phyloP scores from a whole-genome alignment of 2,797 vertebrate species.

The Brotogeris chrysoptera region DNA sequence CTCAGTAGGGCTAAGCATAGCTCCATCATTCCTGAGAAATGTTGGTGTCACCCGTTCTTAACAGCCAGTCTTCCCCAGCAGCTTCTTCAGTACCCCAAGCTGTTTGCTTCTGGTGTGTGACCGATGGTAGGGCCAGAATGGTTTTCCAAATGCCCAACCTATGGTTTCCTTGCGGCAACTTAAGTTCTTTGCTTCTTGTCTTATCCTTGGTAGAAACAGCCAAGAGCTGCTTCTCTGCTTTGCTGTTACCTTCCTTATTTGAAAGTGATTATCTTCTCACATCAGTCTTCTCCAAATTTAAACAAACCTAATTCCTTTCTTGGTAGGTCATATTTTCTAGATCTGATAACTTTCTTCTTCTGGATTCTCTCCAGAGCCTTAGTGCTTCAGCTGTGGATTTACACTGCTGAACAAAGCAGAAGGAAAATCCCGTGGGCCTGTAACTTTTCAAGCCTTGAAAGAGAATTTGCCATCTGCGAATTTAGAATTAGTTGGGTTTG shows the following conservation, averaged over 20 bases:
- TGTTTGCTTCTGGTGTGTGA: neutral
- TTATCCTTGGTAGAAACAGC: neutral
- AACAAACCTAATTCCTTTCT: slow-evolving; percentile 65
- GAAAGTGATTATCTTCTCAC: slow-evolving; percentile 55
- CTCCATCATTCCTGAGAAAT: neutral
- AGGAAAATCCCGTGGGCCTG: slow-evolving; percentile 30
- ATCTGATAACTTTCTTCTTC: slow-evolving; percentile 67
- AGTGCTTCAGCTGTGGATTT: slow-evolving; percentile 38
- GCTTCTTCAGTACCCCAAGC: neutral
- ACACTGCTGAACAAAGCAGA: slow-evolving; percentile 40
- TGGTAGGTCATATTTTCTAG: slow-evolving; percentile 65
- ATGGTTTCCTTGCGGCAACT: neutral
- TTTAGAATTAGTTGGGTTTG: slow-evolving; percentile 27
- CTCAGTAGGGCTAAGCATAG: neutral
- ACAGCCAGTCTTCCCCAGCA: neutral
- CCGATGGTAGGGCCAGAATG: neutral
- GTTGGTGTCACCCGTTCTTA: neutral
- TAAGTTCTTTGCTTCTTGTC: neutral
- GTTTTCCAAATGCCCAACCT: neutral
- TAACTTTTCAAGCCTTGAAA: slow-evolving; percentile 29
- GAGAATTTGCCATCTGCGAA: slow-evolving; percentile 42
- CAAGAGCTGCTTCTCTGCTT: neutral
- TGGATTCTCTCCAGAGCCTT: slow-evolving; percentile 56
- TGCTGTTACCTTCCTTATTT: slow-evolving; percentile 52
- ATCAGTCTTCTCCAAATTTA: slow-evolving; percentile 61